Evolutionary conservation across 2,113 vertebrate genomes (phyloP), one percentile per base, ranked within the genome.

Genomic region (Engystomops pustulosus): DNA sequence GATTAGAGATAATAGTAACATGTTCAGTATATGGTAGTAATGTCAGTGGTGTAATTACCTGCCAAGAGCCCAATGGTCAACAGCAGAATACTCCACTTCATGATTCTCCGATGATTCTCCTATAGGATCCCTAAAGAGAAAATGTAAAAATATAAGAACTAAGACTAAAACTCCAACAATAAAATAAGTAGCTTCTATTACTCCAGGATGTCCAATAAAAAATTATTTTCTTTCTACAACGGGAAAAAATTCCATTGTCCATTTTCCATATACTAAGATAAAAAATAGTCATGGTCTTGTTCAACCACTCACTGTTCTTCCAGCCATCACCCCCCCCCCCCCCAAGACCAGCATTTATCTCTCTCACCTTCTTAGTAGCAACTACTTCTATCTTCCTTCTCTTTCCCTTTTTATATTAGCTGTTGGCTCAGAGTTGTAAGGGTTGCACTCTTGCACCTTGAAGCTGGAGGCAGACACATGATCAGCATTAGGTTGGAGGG

Each of bases 401-500:
- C 38, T 14, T 23, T 36, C 32, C 23, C 38, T 18, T 51, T 38
- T 70, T 71, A 78, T 69, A 71, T 83, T 77, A 62, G 76, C 49
- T 60, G n/a, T 17, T 51, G 17, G 84, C 60, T 34, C 47, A 27
- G 72, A 84, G 72, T 32, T 68, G 71, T 51, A 65, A 78, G 58
- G 71, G 55, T 77, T 67, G 41, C 53, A 25, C 70, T 70, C 65
- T 58, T 79, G 74, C 75, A 85, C 83, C 83, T 85, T 85, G 83
- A 85, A 41, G 83, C 83, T 70, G 44, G 77, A 75, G 47, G 76
- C 47, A 71, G 30, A 76, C 60, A 74, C 55, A 76, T 58, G 27
- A 80, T 53, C 85, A 86, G 58, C 32, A 27, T 68, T 53, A 20
- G 79, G 85, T 51, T 77, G 72, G 79, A 86, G 71, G 85, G 78